phyloP scores from a whole-genome alignment of 2,888 invertebrate genomes.

The Tribolium freemani region DNA sequence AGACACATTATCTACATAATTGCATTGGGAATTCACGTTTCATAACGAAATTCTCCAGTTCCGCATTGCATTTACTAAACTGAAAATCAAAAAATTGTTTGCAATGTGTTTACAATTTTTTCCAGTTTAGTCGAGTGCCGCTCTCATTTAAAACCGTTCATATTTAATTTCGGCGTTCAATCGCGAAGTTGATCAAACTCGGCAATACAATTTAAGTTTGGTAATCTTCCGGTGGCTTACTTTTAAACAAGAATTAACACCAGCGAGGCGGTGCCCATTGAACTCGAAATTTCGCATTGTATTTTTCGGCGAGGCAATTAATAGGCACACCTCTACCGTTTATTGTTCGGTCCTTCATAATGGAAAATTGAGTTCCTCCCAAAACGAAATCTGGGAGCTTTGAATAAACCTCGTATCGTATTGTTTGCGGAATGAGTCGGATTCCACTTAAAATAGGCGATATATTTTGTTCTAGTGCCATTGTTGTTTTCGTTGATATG shows the following conservation, averaged over 20 bases:
- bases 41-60: not conserved
- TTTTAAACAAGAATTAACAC: conserved; percentile 20
- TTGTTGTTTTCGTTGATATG: conserved; percentile 58
- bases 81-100: no score
- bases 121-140: no score
- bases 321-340: conserved; percentile 23
- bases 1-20: conserved; percentile 1
- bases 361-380: conserved; percentile 28
- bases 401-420: conserved; percentile 24
- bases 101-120: no score
- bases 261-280: not conserved
- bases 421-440: conserved; percentile 35
- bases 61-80: no score
- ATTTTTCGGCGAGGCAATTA: conserved; percentile 30
- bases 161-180: conserved; percentile 7
- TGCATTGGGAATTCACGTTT: not conserved
- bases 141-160: not conserved
- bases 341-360: conserved; percentile 25
- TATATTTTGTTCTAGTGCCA: conserved; percentile 42
- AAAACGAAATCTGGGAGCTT: conserved; percentile 9
- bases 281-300: conserved; percentile 16
- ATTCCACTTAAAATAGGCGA: conserved; percentile 37
- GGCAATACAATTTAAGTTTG: conserved; percentile 26
- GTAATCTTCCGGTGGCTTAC: conserved; percentile 18
- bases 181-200: not conserved